Evolutionary conservation across 2,888 invertebrate genomes (phyloP).

Genomic region (Lithodes maja): DNA sequence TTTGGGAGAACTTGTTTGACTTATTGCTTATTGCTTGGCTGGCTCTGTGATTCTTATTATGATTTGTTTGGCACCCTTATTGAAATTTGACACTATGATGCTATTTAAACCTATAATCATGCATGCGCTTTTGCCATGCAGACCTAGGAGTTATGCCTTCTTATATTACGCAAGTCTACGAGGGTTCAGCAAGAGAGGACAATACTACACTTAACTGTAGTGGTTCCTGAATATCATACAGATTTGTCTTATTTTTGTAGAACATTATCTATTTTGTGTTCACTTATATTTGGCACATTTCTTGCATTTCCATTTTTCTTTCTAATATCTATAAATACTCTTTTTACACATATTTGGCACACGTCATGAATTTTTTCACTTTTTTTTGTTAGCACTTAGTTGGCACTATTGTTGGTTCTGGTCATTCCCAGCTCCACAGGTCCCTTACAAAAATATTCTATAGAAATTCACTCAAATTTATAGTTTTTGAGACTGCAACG

Average conservation of each 20-base stretch:
- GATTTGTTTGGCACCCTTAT: constrained; percentile 21
- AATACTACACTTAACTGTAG: too few relatives aligned
- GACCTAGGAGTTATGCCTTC: constrained; percentile 32
- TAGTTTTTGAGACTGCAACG: too few relatives aligned
- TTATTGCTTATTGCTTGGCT: constrained; percentile 57
- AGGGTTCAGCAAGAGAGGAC: constrained; percentile 9
- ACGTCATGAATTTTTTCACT: constrained; percentile 2
- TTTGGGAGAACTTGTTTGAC: neutral
- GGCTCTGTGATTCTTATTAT: constrained; percentile 54
- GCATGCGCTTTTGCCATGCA: constrained; percentile 46
- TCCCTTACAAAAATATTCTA: neutral
- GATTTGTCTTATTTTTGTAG: too few relatives aligned
- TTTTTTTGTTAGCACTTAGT: constrained; percentile 32
- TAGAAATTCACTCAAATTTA: neutral
- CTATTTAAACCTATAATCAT: constrained; percentile 41
- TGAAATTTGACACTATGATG: constrained; percentile 28
- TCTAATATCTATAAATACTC: too few relatives aligned
- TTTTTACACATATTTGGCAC: neutral
- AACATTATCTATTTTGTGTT: too few relatives aligned
- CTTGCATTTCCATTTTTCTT: too few relatives aligned
- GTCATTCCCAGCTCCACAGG: neutral
- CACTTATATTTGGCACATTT: too few relatives aligned
- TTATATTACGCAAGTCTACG: constrained; percentile 20
- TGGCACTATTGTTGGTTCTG: neutral
- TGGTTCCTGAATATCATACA: too few relatives aligned